phyloP scores from a whole-genome alignment of 2,113 vertebrate species.

The Boleophthalmus pectinirostris region DNA sequence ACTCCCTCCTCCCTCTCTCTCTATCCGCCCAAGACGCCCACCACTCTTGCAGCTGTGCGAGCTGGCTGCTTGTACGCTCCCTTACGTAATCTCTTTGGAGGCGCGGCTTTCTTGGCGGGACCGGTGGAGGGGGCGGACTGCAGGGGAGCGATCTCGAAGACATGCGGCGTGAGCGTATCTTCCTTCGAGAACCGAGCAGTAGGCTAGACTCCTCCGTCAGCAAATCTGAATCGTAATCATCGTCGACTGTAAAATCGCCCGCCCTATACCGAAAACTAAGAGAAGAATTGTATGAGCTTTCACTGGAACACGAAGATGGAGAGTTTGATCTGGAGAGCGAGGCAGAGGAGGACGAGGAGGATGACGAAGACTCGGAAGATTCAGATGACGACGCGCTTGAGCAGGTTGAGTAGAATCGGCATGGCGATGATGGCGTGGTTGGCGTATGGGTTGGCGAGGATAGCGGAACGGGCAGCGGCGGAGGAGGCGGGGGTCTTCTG shows the following conservation, averaged over 20 bases:
- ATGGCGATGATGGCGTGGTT: slow-evolving; percentile 74
- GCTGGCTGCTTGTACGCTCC: slow-evolving; percentile 69
- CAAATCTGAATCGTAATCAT: slow-evolving; percentile 74
- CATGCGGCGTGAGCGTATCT: slow-evolving; percentile 70
- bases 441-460: slow-evolving; percentile 77
- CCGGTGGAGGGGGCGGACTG: slow-evolving; percentile 78
- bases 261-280: slow-evolving; percentile 76
- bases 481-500: slow-evolving; percentile 70
- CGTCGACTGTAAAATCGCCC: slow-evolving; percentile 54
- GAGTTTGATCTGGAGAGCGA: slow-evolving; percentile 77
- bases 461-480: slow-evolving; percentile 75
- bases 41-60: slow-evolving; percentile 80
- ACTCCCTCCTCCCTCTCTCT: slow-evolving; percentile 53
- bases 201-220: slow-evolving; percentile 80
- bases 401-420: slow-evolving; percentile 72
- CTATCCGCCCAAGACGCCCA: slow-evolving; percentile 79
- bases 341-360: slow-evolving; percentile 74
- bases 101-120: slow-evolving; percentile 79
- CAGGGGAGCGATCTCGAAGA: slow-evolving; percentile 77
- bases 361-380: slow-evolving; percentile 71
- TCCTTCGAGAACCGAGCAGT: slow-evolving; percentile 71
- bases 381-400: slow-evolving; percentile 77
- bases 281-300: slow-evolving; percentile 76
- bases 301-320: slow-evolving; percentile 67
- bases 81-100: slow-evolving; percentile 61